A percentile compares a stretch with the other conserved stretches of the same genome.
phyloP scores from a whole-genome alignment of 2,888 invertebrate species.

The Bembecia ichneumoniformis region DNA sequence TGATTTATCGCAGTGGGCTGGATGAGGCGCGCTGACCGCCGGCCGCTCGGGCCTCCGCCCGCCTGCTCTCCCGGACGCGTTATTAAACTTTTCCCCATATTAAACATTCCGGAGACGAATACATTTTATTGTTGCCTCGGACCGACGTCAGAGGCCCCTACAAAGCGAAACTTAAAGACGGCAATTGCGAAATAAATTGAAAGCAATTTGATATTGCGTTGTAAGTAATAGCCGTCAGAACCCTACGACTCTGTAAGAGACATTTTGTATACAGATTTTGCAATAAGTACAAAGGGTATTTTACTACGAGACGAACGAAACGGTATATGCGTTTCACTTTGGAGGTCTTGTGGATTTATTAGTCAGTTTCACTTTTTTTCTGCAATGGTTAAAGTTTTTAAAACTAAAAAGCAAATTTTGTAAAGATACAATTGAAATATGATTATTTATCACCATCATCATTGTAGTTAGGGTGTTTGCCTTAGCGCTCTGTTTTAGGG shows the following conservation, averaged over 20 bases:
- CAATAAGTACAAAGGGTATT: slow-evolving; percentile 46
- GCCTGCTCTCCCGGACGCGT: slow-evolving; percentile 59
- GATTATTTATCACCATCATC: too few species aligned
- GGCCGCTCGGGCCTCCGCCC: slow-evolving; percentile 29
- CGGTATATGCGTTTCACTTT: slow-evolving; percentile 6
- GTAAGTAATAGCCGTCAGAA: slow-evolving; percentile 70
- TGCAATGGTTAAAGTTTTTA: too few species aligned
- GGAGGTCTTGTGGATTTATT: slow-evolving; percentile 12
- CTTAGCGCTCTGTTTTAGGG: too few species aligned
- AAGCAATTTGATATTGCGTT: slow-evolving; percentile 73
- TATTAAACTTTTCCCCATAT: slow-evolving; percentile 75
- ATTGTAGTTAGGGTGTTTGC: too few species aligned
- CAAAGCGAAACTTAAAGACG: slow-evolving; percentile 74
- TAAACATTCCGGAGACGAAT: slow-evolving; percentile 75
- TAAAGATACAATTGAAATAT: too few species aligned
- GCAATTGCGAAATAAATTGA: slow-evolving; percentile 73
- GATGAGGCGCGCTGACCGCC: slow-evolving; percentile 50
- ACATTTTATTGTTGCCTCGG: slow-evolving; percentile 73
- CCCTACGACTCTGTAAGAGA: slow-evolving; percentile 54
- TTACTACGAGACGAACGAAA: slow-evolving; percentile 14
- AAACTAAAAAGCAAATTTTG: too few species aligned
- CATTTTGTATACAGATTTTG: slow-evolving; percentile 54
- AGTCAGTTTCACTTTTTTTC: background rate
- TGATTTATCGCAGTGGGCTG: slow-evolving; percentile 66
- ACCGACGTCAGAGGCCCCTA: slow-evolving; percentile 71